Percentiles rank a stretch among this genome's conserved stretches.
These are phyloP conservation scores for Macquaria australasica DNA, from an alignment of 2,113 vertebrate genomes.

Conservation along the genomic window DNA sequence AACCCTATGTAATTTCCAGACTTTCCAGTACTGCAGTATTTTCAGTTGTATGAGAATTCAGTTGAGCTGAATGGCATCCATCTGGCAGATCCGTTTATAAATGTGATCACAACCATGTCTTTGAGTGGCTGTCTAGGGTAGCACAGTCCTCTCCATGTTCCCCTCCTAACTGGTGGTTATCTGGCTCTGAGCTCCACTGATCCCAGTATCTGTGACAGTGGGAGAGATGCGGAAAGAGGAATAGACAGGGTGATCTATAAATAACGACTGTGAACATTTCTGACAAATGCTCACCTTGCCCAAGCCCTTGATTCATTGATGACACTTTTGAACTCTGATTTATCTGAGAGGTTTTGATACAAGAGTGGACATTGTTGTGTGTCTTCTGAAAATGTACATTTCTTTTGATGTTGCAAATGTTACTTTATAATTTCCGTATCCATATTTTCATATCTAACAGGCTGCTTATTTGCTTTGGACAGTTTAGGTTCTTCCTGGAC, in stretches of 20 bases:
- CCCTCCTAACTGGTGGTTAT: slow-evolving; percentile 73
- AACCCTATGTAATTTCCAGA: slow-evolving; percentile 12
- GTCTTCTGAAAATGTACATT: not conserved
- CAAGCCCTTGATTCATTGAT: slow-evolving; percentile 29
- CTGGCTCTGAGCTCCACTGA: slow-evolving; percentile 62
- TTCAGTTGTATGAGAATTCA: slow-evolving; percentile 29
- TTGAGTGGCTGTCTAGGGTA: slow-evolving; percentile 63
- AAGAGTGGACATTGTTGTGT: not conserved
- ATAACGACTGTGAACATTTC: slow-evolving; percentile 31
- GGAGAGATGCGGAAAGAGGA: slow-evolving; percentile 7
- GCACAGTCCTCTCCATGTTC: slow-evolving; percentile 71
- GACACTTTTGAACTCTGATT: slow-evolving; percentile 2
- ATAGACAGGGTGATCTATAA: slow-evolving; percentile 27
- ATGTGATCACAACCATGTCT: slow-evolving; percentile 69
- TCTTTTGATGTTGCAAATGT: not conserved
- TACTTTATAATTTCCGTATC: not conserved
- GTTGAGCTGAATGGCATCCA: slow-evolving; percentile 63
- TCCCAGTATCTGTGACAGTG: slow-evolving; percentile 72
- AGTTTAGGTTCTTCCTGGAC: not conserved
- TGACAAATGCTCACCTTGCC: slow-evolving; percentile 23
- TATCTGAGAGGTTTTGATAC: slow-evolving; percentile 1
- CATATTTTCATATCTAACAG: not conserved
- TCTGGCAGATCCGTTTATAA: slow-evolving; percentile 77
- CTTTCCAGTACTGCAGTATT: slow-evolving; percentile 8
- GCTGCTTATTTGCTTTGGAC: not conserved